Base-by-base conservation (phyloP, 2,888 invertebrate genomes). In the Furcula furcula region DNA sequence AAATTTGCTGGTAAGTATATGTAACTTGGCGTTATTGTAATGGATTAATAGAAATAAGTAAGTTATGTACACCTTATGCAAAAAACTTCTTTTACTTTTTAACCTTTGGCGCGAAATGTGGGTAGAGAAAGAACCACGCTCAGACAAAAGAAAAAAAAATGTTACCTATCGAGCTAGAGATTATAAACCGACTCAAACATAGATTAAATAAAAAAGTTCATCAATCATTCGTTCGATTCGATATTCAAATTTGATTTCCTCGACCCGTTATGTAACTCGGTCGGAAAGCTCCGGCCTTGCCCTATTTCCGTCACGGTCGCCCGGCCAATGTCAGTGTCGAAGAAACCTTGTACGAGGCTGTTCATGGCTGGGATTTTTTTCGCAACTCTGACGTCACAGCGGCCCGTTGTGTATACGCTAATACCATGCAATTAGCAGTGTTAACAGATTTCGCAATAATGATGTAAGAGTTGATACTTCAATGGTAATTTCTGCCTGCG, bases 311-410 rank as follows among this genome's bases (percentile, higher is more conserved):
- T 60, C 57, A 58, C 61, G 62, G 65, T 58, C 66, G 39, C 37
- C 39, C 54, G 69, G 67, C 57, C 75, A 76, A 74, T 75, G 76
- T 73, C 75, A 76, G 65, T 71, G 73, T 57, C 72, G 55, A 37
- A 43, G 42, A 31, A 46, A 53, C 55, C 55, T 55, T 55, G 51
- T 45, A 33, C 46, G 45, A 34, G 42, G 45, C 29, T 29, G 40
- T 48, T 50, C 45, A 51, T 54, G 51, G 55, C 47, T 51, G 26
- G 34, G 27, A 36, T 32, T 52, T 49, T 46, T 27, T 35, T 34
- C 34, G 43, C 44, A 40, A 25, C 26, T 32, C 35, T 53, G 54
- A 53, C 54, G 43, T 55, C 52, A 55, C 12, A 7, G 28, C 33
- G 36, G 35, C 36, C 36, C 49, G 37, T 53, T 43, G n/a, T 15